Evolutionary conservation across 2,888 invertebrate species (phyloP), one percentile per base, ranked within the genome.

Genomic region (Dynastes tityus): DNA sequence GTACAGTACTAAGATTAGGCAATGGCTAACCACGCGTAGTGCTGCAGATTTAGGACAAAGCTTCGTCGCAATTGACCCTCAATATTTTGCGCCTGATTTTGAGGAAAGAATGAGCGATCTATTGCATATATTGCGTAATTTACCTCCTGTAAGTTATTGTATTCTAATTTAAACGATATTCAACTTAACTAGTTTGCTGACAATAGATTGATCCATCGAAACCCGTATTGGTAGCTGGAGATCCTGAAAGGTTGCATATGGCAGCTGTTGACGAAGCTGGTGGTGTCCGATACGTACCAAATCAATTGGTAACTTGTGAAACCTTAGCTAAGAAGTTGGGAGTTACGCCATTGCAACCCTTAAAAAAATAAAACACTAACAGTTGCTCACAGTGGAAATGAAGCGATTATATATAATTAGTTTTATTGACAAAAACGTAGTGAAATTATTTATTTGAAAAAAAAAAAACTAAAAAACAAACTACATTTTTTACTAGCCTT

Each of bases 31-130:
- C 0, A 89, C 90, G 71, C 92, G 91, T 0, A 90, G 89, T 0
- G 89, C 91, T 0, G 97, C 98, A 0, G 91, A 97, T 88, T 88
- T 97, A 82, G 97, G 97, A 0, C 97, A 98, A 82, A 95, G 96
- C 83, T 98, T 97, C 87, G 92, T 97, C 74, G 97, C 96, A 0
- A 91, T 98, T 3, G 91, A 98, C 90, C 97, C 97, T 0, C 90
- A 92, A 13, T 92, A 91, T 83, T 98, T 98, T 89, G 95, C 94
- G 0, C 93, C 95, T 0, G 94, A 94, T 1, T 96, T 97, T 84
- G 92, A 93, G 71, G 93, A 93, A 2, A 90, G 97, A 58, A 90
- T 98, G 87, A 87, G 90, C 0, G 94, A 94, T 79, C 90, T 96
- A 63, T 92, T 97, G 86, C 85, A 90, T 13, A 91, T 92, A 79